phyloP scores from a whole-genome alignment of 2,888 invertebrate genomes.

The Agrochola circellaris region DNA sequence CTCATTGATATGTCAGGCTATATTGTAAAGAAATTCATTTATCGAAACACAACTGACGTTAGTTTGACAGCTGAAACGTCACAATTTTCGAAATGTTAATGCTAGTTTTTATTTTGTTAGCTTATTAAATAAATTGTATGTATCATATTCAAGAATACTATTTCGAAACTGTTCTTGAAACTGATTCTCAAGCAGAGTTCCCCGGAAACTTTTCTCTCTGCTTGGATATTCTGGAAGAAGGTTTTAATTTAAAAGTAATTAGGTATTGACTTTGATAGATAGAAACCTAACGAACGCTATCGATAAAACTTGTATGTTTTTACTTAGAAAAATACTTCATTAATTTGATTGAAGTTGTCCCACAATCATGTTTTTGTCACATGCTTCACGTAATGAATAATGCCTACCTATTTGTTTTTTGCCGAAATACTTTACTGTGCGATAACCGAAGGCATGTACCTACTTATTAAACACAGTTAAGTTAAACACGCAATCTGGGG shows the following conservation, averaged over 20 bases:
- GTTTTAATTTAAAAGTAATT: not conserved
- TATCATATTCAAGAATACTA: not conserved
- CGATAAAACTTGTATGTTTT: slow-evolving; percentile 15
- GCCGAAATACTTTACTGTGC: not conserved
- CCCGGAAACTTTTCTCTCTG: no score
- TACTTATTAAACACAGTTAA: slow-evolving; percentile 3
- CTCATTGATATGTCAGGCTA: not conserved
- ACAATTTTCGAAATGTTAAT: not conserved
- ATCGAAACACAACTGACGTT: slow-evolving; percentile 1
- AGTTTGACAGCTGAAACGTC: slow-evolving; percentile 12
- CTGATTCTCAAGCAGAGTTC: not conserved
- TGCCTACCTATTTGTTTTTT: not conserved
- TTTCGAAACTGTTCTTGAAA: not conserved
- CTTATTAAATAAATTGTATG: no score
- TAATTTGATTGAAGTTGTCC: slow-evolving; percentile 16
- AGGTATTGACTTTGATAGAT: not conserved
- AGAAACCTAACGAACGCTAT: not conserved
- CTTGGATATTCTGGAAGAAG: not conserved
- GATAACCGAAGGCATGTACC: not conserved
- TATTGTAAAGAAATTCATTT: slow-evolving; percentile 19
- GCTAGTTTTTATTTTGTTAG: no score
- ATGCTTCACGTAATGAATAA: slow-evolving; percentile 36
- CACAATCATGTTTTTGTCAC: slow-evolving; percentile 18
- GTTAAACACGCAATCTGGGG: not conserved
- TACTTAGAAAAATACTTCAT: not conserved